phyloP scores from a whole-genome alignment of 2,113 vertebrate genomes.

The Mirza zaza region DNA sequence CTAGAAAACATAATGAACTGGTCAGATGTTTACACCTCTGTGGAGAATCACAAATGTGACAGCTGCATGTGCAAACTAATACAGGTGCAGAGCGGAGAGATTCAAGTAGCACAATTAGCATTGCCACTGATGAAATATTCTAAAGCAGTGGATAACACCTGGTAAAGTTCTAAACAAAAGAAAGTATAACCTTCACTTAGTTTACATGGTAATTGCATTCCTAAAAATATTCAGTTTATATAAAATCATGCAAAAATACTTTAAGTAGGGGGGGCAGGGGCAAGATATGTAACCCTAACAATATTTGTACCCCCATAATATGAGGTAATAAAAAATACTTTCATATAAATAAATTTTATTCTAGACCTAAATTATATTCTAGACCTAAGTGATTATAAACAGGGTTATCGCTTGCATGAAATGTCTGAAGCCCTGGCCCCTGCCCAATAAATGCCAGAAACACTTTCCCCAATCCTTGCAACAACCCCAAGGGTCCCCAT shows the following conservation, averaged over 20 bases:
- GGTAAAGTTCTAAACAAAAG: not conserved
- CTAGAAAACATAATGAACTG: not conserved
- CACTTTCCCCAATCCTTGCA: not conserved
- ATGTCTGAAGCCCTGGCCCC: not conserved
- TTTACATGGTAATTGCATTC: not conserved
- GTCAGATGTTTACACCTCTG: not conserved
- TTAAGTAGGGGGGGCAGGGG: not conserved
- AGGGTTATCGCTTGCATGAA: not conserved
- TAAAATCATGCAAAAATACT: conserved; percentile 9
- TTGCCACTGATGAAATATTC: not conserved
- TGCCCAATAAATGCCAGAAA: not conserved
- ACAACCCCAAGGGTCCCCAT: not conserved
- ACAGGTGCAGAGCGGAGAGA: not conserved
- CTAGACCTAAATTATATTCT: not conserved
- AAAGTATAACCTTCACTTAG: not conserved
- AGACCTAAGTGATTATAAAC: not conserved
- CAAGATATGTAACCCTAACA: too few species aligned
- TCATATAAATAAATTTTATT: not conserved
- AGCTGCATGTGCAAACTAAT: not conserved
- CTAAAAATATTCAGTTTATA: not conserved
- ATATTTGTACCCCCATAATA: too few species aligned
- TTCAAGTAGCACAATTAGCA: not conserved
- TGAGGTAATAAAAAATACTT: too few species aligned
- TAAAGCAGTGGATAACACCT: not conserved
- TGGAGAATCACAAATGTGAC: not conserved